phyloP scores from a whole-genome alignment of 2,888 invertebrate species.

The Chrysomela aeneicollis region DNA sequence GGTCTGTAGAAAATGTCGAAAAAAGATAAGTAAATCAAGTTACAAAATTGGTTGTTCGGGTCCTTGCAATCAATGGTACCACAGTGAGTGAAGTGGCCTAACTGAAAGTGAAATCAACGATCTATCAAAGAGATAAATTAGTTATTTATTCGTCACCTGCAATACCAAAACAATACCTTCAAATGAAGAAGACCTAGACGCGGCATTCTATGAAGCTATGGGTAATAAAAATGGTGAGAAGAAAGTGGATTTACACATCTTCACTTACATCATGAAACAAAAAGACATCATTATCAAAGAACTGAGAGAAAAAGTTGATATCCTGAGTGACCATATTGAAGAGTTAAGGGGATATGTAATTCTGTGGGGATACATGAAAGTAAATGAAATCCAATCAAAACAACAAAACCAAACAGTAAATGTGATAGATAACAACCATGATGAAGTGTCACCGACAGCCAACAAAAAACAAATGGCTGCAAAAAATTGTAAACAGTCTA shows the following conservation, averaged over 20 bases:
- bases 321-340: neutral
- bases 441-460: neutral
- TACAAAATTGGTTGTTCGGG: too few species aligned
- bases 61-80: too few species aligned
- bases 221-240: neutral
- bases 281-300: conserved; percentile 1
- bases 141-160: too few species aligned
- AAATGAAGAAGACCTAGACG: too few species aligned
- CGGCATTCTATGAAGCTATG: too few species aligned
- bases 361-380: neutral
- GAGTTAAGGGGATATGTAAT: neutral
- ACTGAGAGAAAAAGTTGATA: neutral
- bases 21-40: too few species aligned
- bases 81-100: too few species aligned
- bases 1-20: too few species aligned
- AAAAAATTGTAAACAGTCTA: neutral
- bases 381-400: neutral
- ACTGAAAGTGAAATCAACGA: too few species aligned
- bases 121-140: too few species aligned
- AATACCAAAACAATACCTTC: too few species aligned
- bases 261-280: conserved; percentile 5
- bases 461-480: neutral
- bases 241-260: conserved; percentile 2
- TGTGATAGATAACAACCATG: neutral
- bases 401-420: neutral